Base-by-base conservation (phyloP, 2,797 vertebrate genomes). In the Halcyon badia region DNA sequence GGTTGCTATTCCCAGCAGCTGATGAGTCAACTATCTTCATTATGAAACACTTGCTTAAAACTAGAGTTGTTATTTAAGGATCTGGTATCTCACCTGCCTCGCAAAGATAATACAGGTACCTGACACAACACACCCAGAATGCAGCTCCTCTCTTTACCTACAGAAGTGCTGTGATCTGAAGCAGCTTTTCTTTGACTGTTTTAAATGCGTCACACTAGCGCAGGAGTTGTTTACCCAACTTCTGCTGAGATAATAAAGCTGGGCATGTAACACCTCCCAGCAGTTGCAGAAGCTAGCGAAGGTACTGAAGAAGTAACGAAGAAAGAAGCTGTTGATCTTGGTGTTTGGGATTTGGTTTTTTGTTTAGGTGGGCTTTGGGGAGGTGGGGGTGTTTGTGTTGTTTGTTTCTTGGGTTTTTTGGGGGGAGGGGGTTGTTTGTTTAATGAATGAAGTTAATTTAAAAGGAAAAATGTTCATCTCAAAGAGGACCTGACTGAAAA, bases 21-120 rank as follows among this genome's bases (percentile, higher is more conserved):
- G 85, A 70, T 90, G 88, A 97, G 79, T 96, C 94, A 97, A 96
- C 44, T 31, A 83, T 76, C 70, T 84, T 84, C 1, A 7, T 90
- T 91, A 96, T 66, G 87, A 97, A 97, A 94, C 0, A 1, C 77
- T 94, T 94, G 78, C 66, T 89, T 86, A 93, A 96, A 68, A 81
- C 30, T 15, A 37, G 58, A 62, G 70, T 20, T 94, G 73, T 93
- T 91, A 88, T 83, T 96, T 95, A 72, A 84, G 70, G 70, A 92
- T 66, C 46, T 4, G 2, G 64, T 82, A 83, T 82, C 94, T 92
- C 86, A 96, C 70, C 90, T 92, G 83, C 54, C 73, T 83, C 54
- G 75, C 80, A 87, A 33, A 81, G 83, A 83, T 88, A 91, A 86
- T 72, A n/a, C 31, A 94, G 49, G 73, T 58, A 76, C 80, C 51